These are phyloP conservation scores for Sthenelais limicola DNA, from an alignment of 2,888 invertebrate species.

Conservation along the genomic window DNA sequence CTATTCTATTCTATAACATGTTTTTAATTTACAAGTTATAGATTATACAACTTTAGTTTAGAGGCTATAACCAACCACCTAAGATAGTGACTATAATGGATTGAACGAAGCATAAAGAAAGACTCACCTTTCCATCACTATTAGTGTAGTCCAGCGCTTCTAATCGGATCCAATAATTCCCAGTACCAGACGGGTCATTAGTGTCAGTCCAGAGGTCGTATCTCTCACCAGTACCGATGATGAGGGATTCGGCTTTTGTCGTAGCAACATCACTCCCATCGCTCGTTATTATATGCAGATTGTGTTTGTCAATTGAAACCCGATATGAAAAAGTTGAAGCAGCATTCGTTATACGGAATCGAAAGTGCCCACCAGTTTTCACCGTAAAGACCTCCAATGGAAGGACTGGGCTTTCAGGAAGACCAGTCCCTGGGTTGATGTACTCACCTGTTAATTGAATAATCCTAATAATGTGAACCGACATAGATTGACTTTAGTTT, in stretches of 20 bases:
- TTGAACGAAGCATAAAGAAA: not conserved
- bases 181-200: not conserved
- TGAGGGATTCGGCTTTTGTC: constrained; percentile 56
- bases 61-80: too few relatives aligned
- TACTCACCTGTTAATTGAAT: not conserved
- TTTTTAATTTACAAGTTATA: too few relatives aligned
- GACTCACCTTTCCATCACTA: constrained; percentile 9
- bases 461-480: too few relatives aligned
- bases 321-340: constrained; percentile 54
- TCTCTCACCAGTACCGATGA: constrained; percentile 58
- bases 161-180: constrained; percentile 39
- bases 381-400: constrained; percentile 61
- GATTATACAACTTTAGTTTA: too few relatives aligned
- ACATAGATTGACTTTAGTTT: too few relatives aligned
- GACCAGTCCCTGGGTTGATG: not conserved
- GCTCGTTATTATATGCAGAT: constrained; percentile 58
- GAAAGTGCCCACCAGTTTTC: constrained; percentile 55
- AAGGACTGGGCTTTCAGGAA: constrained; percentile 44
- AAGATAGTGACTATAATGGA: not conserved
- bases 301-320: constrained; percentile 63
- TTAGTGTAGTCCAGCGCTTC: not conserved
- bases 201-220: constrained; percentile 57
- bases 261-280: constrained; percentile 60
- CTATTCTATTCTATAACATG: too few relatives aligned
- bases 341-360: constrained; percentile 64